Percentiles rank a stretch among this genome's conserved stretches.
Evolutionary conservation across 2,888 invertebrate species (phyloP).

Genomic region (Ecliptopera silaceata): DNA sequence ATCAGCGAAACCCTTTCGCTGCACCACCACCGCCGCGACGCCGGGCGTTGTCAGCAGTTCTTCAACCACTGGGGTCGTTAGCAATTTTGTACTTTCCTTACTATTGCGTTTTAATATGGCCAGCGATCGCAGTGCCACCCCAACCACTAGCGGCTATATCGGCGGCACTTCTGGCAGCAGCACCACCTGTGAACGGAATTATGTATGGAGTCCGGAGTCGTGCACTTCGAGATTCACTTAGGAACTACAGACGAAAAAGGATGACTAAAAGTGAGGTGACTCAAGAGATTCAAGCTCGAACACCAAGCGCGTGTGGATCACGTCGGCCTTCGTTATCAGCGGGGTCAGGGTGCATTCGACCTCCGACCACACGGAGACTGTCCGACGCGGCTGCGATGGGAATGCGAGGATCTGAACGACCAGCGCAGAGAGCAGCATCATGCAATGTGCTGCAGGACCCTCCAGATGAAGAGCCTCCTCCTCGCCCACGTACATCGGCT

Average conservation of each 20-base stretch:
- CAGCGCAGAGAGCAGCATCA: conserved; percentile 85
- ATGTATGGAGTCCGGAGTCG: conserved; percentile 90
- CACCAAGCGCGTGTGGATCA: conserved; percentile 90
- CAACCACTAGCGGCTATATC: conserved; percentile 82
- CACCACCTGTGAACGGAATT: conserved; percentile 89
- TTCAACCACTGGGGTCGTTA: conserved; percentile 88
- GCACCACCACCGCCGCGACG: conserved; percentile 86
- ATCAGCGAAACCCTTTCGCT: conserved; percentile 90
- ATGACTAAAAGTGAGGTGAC: conserved; percentile 90
- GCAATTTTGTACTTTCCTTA: conserved; percentile 89
- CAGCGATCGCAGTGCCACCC: conserved; percentile 70
- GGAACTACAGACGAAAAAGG: conserved; percentile 90
- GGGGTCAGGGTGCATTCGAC: conserved; percentile 73
- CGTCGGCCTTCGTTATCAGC: conserved; percentile 87
- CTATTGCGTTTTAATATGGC: conserved; percentile 88
- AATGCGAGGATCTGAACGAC: conserved; percentile 65
- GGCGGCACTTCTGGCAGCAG: conserved; percentile 86
- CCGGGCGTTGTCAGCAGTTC: conserved; percentile 85
- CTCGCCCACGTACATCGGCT: conserved; percentile 65
- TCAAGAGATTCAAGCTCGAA: conserved; percentile 91
- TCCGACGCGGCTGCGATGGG: conserved; percentile 78
- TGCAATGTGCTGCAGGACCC: conserved; percentile 87
- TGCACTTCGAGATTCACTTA: conserved; percentile 87
- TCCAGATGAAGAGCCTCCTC: conserved; percentile 68
- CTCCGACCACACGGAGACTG: conserved; percentile 69